Evolutionary conservation across 2,888 invertebrate species (phyloP).

Genomic region (Eupithecia subumbrata): DNA sequence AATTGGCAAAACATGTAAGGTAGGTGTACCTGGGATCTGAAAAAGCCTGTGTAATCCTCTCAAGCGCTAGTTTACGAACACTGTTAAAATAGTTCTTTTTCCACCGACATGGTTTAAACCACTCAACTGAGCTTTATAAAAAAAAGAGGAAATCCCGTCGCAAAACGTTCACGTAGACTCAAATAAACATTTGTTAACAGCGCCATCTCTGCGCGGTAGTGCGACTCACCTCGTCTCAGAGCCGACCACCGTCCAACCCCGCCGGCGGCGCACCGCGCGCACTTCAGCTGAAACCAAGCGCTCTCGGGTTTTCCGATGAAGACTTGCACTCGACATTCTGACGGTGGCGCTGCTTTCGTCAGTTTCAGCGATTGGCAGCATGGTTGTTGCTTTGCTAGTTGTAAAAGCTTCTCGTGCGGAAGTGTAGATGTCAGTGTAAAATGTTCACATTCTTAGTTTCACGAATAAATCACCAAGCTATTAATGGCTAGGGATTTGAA

Average conservation of each 20-base stretch:
- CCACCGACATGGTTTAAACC: neutral
- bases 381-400: conserved; percentile 44
- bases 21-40: neutral
- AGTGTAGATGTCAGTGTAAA: conserved; percentile 58
- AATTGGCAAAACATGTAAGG: conserved; percentile 12
- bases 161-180: neutral
- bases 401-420: conserved; percentile 40
- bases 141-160: neutral
- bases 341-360: conserved; percentile 74
- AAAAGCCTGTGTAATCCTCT: conserved; percentile 2
- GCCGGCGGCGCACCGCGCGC: conserved; percentile 82
- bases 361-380: conserved; percentile 77
- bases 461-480: neutral
- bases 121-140: neutral
- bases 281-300: conserved; percentile 77
- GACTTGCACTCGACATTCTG: conserved; percentile 56
- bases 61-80: conserved; percentile 1
- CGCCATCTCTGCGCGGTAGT: conserved; percentile 63
- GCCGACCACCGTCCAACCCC: conserved; percentile 91
- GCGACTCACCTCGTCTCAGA: conserved; percentile 87
- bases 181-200: conserved; percentile 37
- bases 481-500: neutral
- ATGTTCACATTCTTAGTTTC: conserved; percentile 12
- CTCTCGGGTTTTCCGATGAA: conserved; percentile 72
- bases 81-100: neutral